These are phyloP conservation scores for Cheilosia variabilis DNA, from an alignment of 2,888 invertebrate species.

Conservation along the genomic window DNA sequence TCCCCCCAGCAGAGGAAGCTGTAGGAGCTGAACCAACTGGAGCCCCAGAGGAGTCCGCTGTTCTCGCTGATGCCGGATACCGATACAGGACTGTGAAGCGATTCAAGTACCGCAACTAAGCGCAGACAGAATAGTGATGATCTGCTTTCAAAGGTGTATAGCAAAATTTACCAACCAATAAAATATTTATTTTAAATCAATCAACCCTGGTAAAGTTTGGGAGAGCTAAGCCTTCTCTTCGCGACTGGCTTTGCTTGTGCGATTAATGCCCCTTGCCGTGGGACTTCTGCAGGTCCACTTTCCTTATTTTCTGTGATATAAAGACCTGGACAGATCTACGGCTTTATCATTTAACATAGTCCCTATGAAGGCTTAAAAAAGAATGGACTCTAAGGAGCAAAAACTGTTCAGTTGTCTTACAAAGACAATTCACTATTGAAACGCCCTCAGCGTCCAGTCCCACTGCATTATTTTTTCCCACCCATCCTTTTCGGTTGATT, in stretches of 20 bases:
- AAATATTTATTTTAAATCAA: conserved; percentile 27
- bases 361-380: too few species aligned
- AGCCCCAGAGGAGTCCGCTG: conserved; percentile 63
- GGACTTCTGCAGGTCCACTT: too few species aligned
- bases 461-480: too few species aligned
- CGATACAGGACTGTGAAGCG: conserved; percentile 62
- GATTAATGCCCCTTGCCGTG: not conserved
- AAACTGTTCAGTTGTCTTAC: too few species aligned
- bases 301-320: too few species aligned
- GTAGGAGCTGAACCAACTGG: conserved; percentile 37
- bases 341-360: too few species aligned
- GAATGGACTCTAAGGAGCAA: too few species aligned
- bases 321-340: too few species aligned
- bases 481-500: too few species aligned
- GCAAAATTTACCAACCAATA: conserved; percentile 26
- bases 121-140: not conserved
- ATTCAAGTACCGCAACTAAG: conserved; percentile 30
- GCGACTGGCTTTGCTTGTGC: not conserved
- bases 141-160: not conserved
- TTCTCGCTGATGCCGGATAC: conserved; percentile 47
- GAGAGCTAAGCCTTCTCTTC: too few species aligned
- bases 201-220: not conserved
- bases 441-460: too few species aligned
- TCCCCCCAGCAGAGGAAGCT: conserved; percentile 67
- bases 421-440: too few species aligned